These are phyloP conservation scores for Drosophila asahinai DNA, from an alignment of 1,140 invertebrate species.

Conservation along the genomic window DNA sequence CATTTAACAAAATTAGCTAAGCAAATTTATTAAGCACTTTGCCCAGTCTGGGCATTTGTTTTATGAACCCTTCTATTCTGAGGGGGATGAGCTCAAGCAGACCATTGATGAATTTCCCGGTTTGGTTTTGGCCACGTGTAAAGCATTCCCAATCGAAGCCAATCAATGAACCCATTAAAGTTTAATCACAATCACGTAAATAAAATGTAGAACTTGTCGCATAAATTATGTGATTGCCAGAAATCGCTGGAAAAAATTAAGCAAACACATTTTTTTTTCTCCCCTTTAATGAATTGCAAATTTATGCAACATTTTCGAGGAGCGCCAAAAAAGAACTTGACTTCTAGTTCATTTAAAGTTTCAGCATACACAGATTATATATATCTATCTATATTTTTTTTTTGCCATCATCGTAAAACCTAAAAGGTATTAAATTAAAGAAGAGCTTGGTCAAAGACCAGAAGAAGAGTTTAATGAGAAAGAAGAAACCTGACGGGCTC, in stretches of 20 bases:
- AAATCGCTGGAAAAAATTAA: slow-evolving; percentile 68
- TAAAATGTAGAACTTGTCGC: slow-evolving; percentile 80
- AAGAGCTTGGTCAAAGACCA: slow-evolving; percentile 32
- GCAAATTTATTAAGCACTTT: slow-evolving; percentile 81
- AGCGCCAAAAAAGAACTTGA: slow-evolving; percentile 82
- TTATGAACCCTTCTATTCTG: slow-evolving; percentile 42
- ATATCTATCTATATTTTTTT: slow-evolving; percentile 38
- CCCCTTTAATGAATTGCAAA: slow-evolving; percentile 74
- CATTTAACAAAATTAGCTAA: slow-evolving; percentile 82
- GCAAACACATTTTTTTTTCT: slow-evolving; percentile 54
- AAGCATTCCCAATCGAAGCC: slow-evolving; percentile 53
- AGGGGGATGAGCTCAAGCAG: slow-evolving; percentile 1
- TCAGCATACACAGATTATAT: slow-evolving; percentile 19
- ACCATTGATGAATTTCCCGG: slow-evolving; percentile 68
- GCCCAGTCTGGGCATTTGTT: slow-evolving; percentile 43
- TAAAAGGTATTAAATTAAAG: slow-evolving; percentile 81
- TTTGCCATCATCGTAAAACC: slow-evolving; percentile 65
- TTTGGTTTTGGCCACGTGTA: slow-evolving; percentile 62
- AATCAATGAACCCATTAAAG: slow-evolving; percentile 83
- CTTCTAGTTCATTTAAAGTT: slow-evolving; percentile 77
- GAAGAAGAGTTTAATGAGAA: slow-evolving; percentile 80
- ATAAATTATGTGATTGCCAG: slow-evolving; percentile 77
- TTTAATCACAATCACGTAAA: slow-evolving; percentile 81
- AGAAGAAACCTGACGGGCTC: slow-evolving; percentile 74
- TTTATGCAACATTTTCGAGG: slow-evolving; percentile 70